These are phyloP conservation scores for Monochamus saltuarius DNA, from an alignment of 1,140 invertebrate species.

Conservation along the genomic window DNA sequence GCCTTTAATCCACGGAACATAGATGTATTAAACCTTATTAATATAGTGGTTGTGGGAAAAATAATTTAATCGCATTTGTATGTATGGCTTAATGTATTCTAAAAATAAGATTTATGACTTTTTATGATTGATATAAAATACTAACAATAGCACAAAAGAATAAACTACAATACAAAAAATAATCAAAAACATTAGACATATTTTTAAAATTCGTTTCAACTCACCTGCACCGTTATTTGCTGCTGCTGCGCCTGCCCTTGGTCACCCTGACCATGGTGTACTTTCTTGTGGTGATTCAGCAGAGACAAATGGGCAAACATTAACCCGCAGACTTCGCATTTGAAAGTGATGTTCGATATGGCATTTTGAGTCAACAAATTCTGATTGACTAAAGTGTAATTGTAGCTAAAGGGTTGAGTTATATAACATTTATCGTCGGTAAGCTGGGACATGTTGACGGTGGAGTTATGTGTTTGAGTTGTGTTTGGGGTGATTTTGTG, in stretches of 20 bases:
- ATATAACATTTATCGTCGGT: conserved; percentile 69
- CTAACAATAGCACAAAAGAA: too few relatives aligned
- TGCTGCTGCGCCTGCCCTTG: conserved; percentile 55
- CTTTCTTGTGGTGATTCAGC: conserved; percentile 78
- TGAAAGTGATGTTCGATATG: conserved; percentile 78
- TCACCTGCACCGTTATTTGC: conserved; percentile 57
- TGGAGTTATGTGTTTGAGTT: conserved; percentile 53
- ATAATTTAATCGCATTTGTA: neutral
- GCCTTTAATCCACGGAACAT: too few relatives aligned
- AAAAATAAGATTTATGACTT: too few relatives aligned
- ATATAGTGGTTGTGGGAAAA: too few relatives aligned
- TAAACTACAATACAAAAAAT: too few relatives aligned
- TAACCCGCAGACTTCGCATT: conserved; percentile 81
- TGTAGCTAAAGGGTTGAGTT: conserved; percentile 69
- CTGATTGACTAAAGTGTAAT: conserved; percentile 60
- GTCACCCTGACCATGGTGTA: conserved; percentile 63
- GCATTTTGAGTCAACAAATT: conserved; percentile 67
- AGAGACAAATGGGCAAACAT: conserved; percentile 77
- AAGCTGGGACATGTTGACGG: conserved; percentile 66
- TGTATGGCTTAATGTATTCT: too few relatives aligned
- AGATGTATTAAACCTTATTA: too few relatives aligned
- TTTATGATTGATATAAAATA: too few relatives aligned
- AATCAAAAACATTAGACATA: too few relatives aligned
- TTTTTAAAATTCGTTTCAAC: too few relatives aligned
- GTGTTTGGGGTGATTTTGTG: conserved; percentile 58